Conservation (phyloP, 2,888 invertebrate species). For the Zootermopsis nevadensis region DNA sequence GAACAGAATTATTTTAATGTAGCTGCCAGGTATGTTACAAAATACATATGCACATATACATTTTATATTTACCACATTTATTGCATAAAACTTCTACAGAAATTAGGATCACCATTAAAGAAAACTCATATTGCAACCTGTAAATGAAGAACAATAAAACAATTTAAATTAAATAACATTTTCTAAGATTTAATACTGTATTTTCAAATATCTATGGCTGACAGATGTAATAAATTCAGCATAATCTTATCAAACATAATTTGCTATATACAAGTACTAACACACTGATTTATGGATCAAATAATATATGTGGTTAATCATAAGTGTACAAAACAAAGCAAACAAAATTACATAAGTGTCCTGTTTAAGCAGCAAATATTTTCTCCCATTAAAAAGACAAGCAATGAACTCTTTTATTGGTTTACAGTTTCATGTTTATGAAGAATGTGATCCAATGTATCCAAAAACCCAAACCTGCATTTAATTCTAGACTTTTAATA, state of each 20-base stretch:
- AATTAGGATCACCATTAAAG: neutral
- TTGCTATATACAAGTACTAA: neutral
- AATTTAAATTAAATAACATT: constrained; percentile 14
- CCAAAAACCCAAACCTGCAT: neutral
- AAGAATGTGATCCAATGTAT: neutral
- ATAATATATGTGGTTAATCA: neutral
- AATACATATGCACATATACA: neutral
- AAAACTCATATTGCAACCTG: neutral
- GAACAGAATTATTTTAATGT: too few species aligned
- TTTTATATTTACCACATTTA: neutral
- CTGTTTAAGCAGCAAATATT: neutral
- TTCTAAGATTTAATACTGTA: neutral
- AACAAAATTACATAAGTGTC: neutral
- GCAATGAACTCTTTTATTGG: neutral
- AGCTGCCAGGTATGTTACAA: too few species aligned
- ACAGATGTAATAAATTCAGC: neutral
- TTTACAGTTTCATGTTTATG: neutral
- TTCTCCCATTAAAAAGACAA: neutral
- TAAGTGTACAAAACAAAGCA: neutral
- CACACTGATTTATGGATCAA: neutral
- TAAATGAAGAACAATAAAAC: constrained; percentile 15
- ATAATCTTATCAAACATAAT: neutral
- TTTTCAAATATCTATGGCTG: neutral
- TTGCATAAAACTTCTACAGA: neutral
- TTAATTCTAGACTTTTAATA: neutral